A percentile compares a stretch with the other conserved stretches of the same genome.
These are phyloP conservation scores for Colius striatus DNA, from an alignment of 2,113 vertebrate genomes.

Conservation along the genomic window DNA sequence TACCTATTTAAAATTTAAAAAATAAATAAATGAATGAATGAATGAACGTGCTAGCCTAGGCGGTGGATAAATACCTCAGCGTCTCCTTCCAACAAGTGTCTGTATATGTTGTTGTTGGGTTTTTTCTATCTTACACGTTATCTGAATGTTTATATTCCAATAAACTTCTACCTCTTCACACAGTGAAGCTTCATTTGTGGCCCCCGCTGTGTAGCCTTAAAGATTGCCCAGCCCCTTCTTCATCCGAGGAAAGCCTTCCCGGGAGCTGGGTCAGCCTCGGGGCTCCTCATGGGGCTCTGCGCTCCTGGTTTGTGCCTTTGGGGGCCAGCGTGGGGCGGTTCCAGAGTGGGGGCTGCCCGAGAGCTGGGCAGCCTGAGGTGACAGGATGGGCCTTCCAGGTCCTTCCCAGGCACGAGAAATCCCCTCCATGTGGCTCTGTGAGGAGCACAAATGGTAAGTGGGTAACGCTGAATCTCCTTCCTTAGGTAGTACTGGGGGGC, in stretches of 20 bases:
- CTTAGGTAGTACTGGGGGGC: neutral
- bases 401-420: no score
- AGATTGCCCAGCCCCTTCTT: neutral
- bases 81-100: conserved; percentile 81
- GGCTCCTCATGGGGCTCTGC: no score
- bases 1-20: conserved; percentile 70
- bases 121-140: conserved; percentile 82
- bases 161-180: conserved; percentile 86
- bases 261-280: neutral
- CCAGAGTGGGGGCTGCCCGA: no score
- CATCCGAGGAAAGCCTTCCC: rapidly evolving
- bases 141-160: conserved; percentile 86
- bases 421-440: neutral
- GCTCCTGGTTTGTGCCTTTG: no score
- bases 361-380: no score
- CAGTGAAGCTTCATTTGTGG: neutral
- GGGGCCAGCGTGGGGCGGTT: no score
- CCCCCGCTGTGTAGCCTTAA: rapidly evolving
- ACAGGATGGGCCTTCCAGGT: neutral
- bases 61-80: conserved; percentile 82
- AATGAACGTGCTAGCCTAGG: conserved; percentile 77
- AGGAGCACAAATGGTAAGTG: rapidly evolving
- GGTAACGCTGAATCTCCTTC: rapidly evolving
- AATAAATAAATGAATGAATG: conserved; percentile 28
- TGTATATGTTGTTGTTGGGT: conserved; percentile 81